A percentile compares a stretch with the other conserved stretches of the same genome.
Evolutionary conservation across 2,888 invertebrate species (phyloP).

Genomic region (Caenorhabditis sp.): DNA sequence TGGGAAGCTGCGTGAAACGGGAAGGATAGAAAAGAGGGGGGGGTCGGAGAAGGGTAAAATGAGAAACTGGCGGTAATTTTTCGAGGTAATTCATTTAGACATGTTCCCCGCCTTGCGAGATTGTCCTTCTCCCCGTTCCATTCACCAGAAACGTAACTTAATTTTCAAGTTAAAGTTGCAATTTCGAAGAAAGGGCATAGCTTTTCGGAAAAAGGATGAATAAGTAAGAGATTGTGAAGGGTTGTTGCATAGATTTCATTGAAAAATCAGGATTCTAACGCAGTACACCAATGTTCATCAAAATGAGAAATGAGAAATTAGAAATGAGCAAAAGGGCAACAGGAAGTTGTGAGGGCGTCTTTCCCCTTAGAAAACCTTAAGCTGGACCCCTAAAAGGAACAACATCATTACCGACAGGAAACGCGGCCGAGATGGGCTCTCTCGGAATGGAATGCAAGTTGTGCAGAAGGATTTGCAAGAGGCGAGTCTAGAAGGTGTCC

Average conservation of each 20-base stretch:
- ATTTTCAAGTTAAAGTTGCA: conserved; percentile 17
- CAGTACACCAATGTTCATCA: no score
- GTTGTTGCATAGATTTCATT: no score
- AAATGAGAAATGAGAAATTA: neutral
- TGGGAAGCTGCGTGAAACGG: neutral
- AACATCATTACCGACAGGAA: conserved; percentile 57
- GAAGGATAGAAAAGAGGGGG: neutral
- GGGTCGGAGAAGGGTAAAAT: neutral
- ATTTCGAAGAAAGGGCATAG: neutral
- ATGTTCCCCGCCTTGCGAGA: conserved; percentile 43
- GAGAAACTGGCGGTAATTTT: conserved; percentile 33
- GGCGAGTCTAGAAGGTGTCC: conserved; percentile 49
- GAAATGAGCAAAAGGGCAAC: neutral
- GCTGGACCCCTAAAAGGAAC: conserved; percentile 10
- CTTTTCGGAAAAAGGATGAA: no score
- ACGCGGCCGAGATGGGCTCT: conserved; percentile 35
- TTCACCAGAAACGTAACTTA: conserved; percentile 40
- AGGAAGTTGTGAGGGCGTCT: neutral
- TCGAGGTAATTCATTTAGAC: conserved; percentile 56
- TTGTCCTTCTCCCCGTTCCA: conserved; percentile 35
- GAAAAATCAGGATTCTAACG: no score
- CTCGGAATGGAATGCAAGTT: conserved; percentile 37
- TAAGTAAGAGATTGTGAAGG: no score
- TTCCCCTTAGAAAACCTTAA: no score
- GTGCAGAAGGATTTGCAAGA: neutral